Percentiles rank a stretch among this genome's conserved stretches.
These are phyloP conservation scores for Apodemus sylvaticus DNA, from an alignment of 2,113 vertebrate species.

Conservation along the genomic window DNA sequence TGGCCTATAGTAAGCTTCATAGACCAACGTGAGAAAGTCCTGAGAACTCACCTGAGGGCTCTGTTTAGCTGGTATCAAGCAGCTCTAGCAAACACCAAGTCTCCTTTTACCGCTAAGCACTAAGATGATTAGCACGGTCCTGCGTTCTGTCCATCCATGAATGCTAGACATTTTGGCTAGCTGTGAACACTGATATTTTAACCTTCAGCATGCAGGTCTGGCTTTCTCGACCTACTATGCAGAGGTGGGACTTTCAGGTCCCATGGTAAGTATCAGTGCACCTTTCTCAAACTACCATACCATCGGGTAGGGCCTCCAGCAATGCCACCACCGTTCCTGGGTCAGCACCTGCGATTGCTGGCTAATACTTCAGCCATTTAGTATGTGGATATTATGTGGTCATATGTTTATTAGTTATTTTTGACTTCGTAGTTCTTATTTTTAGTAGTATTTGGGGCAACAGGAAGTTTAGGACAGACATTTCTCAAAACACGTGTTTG, in stretches of 20 bases:
- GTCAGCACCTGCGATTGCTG: neutral
- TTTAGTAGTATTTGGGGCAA: conserved; percentile 15
- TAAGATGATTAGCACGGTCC: neutral
- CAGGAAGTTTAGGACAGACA: neutral
- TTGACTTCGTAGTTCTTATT: conserved; percentile 46
- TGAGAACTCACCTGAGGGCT: neutral
- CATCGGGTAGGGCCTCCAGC: neutral
- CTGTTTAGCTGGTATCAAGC: neutral
- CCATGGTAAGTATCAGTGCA: neutral
- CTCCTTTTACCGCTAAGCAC: neutral
- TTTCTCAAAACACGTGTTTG: neutral
- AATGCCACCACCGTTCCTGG: neutral
- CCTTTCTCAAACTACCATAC: neutral
- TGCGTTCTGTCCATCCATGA: neutral
- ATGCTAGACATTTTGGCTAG: neutral
- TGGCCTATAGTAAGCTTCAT: conserved; percentile 1
- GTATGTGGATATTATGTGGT: neutral
- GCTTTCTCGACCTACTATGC: conserved; percentile 20
- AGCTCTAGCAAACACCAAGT: neutral
- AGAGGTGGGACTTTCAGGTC: neutral
- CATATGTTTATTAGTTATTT: neutral
- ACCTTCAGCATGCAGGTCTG: neutral
- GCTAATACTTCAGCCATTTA: conserved; percentile 21
- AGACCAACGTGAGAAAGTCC: neutral
- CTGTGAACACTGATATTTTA: neutral